A percentile compares a stretch with the other conserved stretches of the same genome.
Evolutionary conservation across 2,113 vertebrate species (phyloP).

Genomic region (Seriola rivoliana): DNA sequence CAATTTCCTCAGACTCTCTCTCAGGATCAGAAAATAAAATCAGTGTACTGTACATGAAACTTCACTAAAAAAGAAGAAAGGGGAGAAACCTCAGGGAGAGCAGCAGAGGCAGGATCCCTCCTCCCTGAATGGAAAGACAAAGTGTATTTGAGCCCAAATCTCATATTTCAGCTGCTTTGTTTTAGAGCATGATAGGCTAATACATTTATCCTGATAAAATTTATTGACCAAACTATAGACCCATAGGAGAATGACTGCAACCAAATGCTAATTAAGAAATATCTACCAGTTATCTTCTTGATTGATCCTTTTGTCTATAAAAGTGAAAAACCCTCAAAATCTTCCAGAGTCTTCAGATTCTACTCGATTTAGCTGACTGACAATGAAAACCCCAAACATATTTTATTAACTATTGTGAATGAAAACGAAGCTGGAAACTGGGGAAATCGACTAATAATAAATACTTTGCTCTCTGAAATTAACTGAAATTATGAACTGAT

Average conservation of each 20-base stretch:
- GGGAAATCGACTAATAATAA: no score
- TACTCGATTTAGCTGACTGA: background rate
- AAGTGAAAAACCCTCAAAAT: background rate
- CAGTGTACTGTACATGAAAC: background rate
- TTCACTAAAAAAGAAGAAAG: no score
- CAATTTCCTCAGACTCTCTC: background rate
- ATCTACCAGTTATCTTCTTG: background rate
- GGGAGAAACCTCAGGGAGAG: background rate
- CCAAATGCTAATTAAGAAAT: background rate
- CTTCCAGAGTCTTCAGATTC: background rate
- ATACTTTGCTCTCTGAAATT: no score
- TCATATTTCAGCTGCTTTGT: background rate
- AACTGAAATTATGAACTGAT: no score
- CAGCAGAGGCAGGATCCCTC: background rate
- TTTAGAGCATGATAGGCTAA: background rate
- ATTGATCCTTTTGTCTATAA: background rate
- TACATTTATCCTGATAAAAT: background rate
- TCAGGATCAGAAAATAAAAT: background rate
- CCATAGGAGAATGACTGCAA: background rate
- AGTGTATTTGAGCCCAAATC: background rate
- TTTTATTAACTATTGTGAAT: background rate
- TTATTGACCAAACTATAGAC: background rate
- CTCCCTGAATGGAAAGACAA: background rate
- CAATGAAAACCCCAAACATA: background rate
- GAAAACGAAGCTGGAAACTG: background rate